Evolutionary conservation across 2,888 invertebrate genomes (phyloP).

Genomic region (Drosophila algonquin): DNA sequence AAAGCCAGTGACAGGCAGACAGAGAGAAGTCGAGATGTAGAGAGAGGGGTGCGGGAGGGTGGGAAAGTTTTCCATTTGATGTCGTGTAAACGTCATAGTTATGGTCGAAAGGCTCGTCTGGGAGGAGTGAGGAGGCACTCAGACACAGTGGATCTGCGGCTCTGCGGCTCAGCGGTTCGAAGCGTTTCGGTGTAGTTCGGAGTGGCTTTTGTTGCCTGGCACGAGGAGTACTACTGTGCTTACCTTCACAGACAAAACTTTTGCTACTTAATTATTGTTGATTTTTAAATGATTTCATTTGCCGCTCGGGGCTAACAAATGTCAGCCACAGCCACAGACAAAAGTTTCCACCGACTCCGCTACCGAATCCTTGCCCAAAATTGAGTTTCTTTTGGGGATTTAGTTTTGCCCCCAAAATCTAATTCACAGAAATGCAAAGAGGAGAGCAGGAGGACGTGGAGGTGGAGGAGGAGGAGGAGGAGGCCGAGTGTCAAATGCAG

Average conservation of each 20-base stretch:
- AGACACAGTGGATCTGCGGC: not conserved
- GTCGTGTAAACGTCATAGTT: conserved; percentile 69
- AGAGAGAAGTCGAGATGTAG: not conserved
- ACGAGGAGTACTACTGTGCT: not conserved
- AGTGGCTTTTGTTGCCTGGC: conserved; percentile 22
- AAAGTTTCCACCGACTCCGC: conserved; percentile 25
- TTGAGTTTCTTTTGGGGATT: conserved; percentile 37
- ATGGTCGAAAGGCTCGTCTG: conserved; percentile 41
- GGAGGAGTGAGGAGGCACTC: too few relatives aligned
- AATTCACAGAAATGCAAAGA: conserved; percentile 23
- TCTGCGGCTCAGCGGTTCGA: not conserved
- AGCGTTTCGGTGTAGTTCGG: conserved; percentile 1
- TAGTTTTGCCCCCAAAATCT: conserved; percentile 38
- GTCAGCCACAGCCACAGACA: conserved; percentile 60
- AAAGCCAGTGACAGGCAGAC: conserved; percentile 32
- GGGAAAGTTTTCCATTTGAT: conserved; percentile 73
- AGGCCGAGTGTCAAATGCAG: conserved; percentile 32
- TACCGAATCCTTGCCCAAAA: conserved; percentile 2
- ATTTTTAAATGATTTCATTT: conserved; percentile 75
- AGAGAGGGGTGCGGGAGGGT: not conserved
- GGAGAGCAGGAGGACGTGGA: too few relatives aligned
- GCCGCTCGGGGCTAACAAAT: conserved; percentile 48
- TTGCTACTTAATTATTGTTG: conserved; percentile 67
- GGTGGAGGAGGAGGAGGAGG: not conserved
- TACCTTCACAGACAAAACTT: conserved; percentile 54